phyloP scores from a whole-genome alignment of 2,888 invertebrate species.

The Macroteleia sp. region DNA sequence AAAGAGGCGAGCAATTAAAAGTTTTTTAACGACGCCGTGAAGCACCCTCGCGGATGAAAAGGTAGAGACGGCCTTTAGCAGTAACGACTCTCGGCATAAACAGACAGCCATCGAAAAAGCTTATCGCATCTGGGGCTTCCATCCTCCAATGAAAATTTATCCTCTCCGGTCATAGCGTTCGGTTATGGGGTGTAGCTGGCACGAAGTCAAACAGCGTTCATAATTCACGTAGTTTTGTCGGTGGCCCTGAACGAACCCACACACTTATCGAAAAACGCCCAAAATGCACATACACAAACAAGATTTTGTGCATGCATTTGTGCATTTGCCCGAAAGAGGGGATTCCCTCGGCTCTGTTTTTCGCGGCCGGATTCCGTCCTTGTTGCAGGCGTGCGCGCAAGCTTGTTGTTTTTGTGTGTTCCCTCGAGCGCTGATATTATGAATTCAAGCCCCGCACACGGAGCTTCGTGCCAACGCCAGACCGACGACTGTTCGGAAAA shows the following conservation, averaged over 20 bases:
- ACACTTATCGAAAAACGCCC: constrained; percentile 25
- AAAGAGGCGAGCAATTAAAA: constrained; percentile 60
- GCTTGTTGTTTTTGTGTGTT: constrained; percentile 47
- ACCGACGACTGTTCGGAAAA: constrained; percentile 72
- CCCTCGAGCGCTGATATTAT: constrained; percentile 69
- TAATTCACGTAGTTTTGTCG: constrained; percentile 80
- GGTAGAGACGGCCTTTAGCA: constrained; percentile 36
- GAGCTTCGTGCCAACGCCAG: constrained; percentile 70
- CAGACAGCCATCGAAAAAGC: constrained; percentile 61
- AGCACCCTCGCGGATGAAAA: constrained; percentile 45
- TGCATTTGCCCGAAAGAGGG: constrained; percentile 12
- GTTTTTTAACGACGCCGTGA: constrained; percentile 52
- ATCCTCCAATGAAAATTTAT: constrained; percentile 75
- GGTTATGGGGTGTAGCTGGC: constrained; percentile 77
- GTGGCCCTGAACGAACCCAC: constrained; percentile 68
- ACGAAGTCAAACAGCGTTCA: constrained; percentile 81
- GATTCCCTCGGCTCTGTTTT: constrained; percentile 27
- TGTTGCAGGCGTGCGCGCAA: constrained; percentile 11
- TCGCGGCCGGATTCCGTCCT: constrained; percentile 12
- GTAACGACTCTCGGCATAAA: constrained; percentile 55
- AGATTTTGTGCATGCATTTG: constrained; percentile 12
- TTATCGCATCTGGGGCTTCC: constrained; percentile 64
- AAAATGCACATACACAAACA: not conserved
- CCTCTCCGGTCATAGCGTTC: constrained; percentile 69
- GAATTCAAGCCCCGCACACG: constrained; percentile 71